phyloP scores from a whole-genome alignment of 2,113 vertebrate genomes.

The Sinosuthora webbiana region DNA sequence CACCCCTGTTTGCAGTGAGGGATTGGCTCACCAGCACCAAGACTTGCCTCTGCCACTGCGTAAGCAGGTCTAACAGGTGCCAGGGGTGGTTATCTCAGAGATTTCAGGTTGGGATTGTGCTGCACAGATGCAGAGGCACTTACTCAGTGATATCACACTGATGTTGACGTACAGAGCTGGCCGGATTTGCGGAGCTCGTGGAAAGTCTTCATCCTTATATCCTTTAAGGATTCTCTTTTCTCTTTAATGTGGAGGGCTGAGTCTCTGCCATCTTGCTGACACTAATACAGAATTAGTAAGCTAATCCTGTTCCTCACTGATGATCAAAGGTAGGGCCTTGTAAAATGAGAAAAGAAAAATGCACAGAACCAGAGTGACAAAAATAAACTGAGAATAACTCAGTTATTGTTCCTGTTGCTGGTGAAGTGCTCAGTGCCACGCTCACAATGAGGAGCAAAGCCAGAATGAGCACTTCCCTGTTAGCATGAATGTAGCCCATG shows the following conservation, averaged over 20 bases:
- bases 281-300: constrained; percentile 17
- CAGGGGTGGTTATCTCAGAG: not conserved
- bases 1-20: not conserved
- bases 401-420: not conserved
- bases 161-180: not conserved
- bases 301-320: constrained; percentile 17
- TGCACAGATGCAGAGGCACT: not conserved
- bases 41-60: not conserved
- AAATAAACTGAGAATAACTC: constrained; percentile 27
- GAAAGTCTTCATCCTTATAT: not conserved
- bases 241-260: not conserved
- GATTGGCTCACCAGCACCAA: not conserved
- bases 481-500: constrained; percentile 26
- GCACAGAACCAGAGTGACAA: not conserved
- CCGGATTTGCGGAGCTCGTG: not conserved
- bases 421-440: not conserved
- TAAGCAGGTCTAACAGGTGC: not conserved
- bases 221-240: not conserved
- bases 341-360: constrained; percentile 37
- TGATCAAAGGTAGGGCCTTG: constrained; percentile 43
- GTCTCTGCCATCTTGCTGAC: constrained; percentile 7
- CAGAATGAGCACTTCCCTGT: constrained; percentile 10
- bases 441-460: constrained; percentile 32
- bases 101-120: not conserved
- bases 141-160: not conserved